Percentiles rank a stretch among this genome's conserved stretches.
phyloP scores from a whole-genome alignment of 2,888 invertebrate genomes.

The Anthoptus insignis region DNA sequence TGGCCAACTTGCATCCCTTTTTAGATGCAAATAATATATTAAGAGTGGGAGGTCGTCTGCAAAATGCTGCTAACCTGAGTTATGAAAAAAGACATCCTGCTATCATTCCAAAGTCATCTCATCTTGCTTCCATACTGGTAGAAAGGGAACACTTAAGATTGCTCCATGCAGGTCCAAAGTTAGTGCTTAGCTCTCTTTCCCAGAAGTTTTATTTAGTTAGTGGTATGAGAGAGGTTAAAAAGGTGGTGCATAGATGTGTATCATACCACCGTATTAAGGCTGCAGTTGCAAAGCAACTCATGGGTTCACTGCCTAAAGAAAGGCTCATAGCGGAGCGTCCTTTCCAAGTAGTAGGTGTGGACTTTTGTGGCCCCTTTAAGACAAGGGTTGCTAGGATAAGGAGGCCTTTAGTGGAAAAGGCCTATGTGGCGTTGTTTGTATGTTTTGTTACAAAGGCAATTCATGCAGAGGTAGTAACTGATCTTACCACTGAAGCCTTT shows the following conservation, averaged over 20 bases:
- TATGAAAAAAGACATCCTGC: conserved; percentile 41
- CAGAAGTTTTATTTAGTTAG: conserved; percentile 33
- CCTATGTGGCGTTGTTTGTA: conserved; percentile 39
- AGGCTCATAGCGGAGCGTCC: too few relatives aligned
- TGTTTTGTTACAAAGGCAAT: conserved; percentile 43
- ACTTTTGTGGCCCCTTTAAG: conserved; percentile 39
- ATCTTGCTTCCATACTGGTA: conserved; percentile 42
- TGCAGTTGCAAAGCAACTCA: conserved; percentile 23
- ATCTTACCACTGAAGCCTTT: conserved; percentile 37
- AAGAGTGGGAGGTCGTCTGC: background rate
- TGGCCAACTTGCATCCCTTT: background rate
- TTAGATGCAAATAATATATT: background rate
- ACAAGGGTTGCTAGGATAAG: conserved; percentile 33
- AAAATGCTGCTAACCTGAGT: conserved; percentile 11
- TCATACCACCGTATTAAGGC: conserved; percentile 32
- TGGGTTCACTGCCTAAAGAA: conserved; percentile 35
- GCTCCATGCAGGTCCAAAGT: conserved; percentile 32
- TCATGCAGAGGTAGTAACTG: conserved; percentile 41
- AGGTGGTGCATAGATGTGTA: conserved; percentile 17
- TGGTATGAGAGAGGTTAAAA: conserved; percentile 34
- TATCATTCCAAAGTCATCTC: conserved; percentile 40
- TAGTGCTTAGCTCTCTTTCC: background rate
- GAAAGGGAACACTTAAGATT: conserved; percentile 21
- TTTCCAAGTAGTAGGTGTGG: conserved; percentile 34
- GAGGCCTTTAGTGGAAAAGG: conserved; percentile 33